Evolutionary conservation across 1,140 invertebrate genomes (phyloP).

Genomic region (Antheraea mylitta): DNA sequence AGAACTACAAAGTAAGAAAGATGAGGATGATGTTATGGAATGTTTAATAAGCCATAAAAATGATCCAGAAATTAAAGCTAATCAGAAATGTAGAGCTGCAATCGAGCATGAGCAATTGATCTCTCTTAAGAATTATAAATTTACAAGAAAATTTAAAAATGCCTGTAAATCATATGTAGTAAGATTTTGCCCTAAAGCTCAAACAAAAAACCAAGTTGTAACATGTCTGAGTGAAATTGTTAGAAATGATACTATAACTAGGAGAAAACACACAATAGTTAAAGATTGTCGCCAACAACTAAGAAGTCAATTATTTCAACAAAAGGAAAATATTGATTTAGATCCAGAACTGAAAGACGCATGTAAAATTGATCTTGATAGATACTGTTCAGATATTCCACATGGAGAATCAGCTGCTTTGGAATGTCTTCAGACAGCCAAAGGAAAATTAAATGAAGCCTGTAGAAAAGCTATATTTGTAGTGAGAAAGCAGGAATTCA

Average conservation of each 20-base stretch:
- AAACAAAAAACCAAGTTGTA: conserved; percentile 93
- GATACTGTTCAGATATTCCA: conserved; percentile 85
- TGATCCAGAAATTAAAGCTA: conserved; percentile 85
- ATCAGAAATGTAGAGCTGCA: conserved; percentile 93
- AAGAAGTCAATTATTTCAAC: conserved; percentile 92
- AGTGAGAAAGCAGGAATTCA: conserved; percentile 90
- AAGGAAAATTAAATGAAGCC: conserved; percentile 81
- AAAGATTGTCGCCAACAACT: conserved; percentile 94
- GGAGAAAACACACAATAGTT: conserved; percentile 87
- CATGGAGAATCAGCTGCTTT: conserved; percentile 89
- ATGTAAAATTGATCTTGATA: conserved; percentile 88
- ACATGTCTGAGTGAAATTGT: conserved; percentile 94
- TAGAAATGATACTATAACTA: conserved; percentile 91
- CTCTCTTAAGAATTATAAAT: conserved; percentile 95
- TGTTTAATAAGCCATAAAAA: conserved; percentile 97
- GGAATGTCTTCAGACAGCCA: conserved; percentile 91
- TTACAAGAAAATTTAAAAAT: conserved; percentile 97
- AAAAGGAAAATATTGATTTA: conserved; percentile 91
- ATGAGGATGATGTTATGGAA: conserved; percentile 93
- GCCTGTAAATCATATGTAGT: conserved; percentile 93
- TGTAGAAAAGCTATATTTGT: conserved; percentile 92
- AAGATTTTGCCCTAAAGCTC: conserved; percentile 87
- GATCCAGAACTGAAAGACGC: conserved; percentile 89
- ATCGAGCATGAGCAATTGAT: conserved; percentile 97
- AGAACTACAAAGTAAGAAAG: conserved; percentile 84